Evolutionary conservation across 1,140 invertebrate species (phyloP), one percentile per base, ranked within the genome.

Genomic region (Pissodes strobi): DNA sequence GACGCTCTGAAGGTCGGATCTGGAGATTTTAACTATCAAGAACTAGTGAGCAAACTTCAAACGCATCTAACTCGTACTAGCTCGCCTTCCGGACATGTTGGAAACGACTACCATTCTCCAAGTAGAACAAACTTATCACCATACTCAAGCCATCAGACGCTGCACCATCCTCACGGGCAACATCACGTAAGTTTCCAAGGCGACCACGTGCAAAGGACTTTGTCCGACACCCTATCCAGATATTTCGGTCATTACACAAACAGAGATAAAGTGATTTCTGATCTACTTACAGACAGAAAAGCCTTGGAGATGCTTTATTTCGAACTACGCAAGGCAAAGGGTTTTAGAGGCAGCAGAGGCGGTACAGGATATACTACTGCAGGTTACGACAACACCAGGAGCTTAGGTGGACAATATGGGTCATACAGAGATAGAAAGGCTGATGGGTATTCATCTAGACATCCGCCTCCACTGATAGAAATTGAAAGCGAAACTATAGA

Each of bases 241-340:
- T 88, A 89, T 70, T 89, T 87, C 70, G 81, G 82, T 57, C 84
- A 85, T 39, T 85, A 84, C 2, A 79, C 83, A 0, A 88, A 86
- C 64, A 79, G 86, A 49, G 83, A 90, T 62, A 85, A 84, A 74
- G 82, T 88, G 9, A 86, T 90, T 68, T 86, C 86, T 52, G 86
- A 89, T 71, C 80, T 90, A 18, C 75, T 90, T 27, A 89, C 86
- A 2, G 86, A 90, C 75, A 81, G 87, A 52, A 89, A 87, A 72
- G 79, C 88, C 1, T 77, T 90, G 52, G 87, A 89, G 75, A 88
- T 85, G 69, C 76, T 90, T 1, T 89, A 89, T 69, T 88, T 88
- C 70, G 87, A 89, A 71, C 76, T 89, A 39, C 81, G 88, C 64
- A 87, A 88, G 71, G 84, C 88, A 2, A 84, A 87, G 69, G 83